Conservation (phyloP, 2,113 vertebrate species). For the Cinclus mexicanus region DNA sequence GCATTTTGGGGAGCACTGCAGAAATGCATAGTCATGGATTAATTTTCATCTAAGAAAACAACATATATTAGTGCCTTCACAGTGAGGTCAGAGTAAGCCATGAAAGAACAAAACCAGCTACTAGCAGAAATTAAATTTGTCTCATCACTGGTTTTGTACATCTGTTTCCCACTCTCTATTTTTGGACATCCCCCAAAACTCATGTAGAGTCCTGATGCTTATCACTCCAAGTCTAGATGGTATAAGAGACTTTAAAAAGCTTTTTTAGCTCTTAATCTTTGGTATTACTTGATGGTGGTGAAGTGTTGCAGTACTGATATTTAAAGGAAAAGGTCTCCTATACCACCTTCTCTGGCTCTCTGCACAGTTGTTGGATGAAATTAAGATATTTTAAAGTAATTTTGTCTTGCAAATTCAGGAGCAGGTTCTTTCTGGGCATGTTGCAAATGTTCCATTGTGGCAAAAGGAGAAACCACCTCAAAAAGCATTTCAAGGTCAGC, state of each 20-base stretch:
- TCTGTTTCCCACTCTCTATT: accelerated
- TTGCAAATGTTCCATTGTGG: background rate
- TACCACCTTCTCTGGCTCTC: background rate
- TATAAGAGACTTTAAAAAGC: background rate
- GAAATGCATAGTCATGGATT: background rate
- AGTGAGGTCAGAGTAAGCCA: background rate
- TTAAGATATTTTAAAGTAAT: background rate
- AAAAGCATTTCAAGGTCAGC: background rate
- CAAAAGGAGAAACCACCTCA: background rate
- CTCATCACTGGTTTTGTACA: background rate
- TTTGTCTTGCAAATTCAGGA: background rate
- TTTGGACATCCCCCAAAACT: background rate
- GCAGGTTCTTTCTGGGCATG: background rate
- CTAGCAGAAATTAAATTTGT: background rate
- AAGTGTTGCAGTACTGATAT: background rate
- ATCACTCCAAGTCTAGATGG: background rate
- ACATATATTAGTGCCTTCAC: accelerated
- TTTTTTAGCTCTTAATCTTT: background rate
- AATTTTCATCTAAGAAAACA: background rate
- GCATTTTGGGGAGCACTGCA: background rate
- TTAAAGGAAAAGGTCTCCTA: background rate
- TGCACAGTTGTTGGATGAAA: background rate
- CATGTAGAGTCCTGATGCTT: background rate
- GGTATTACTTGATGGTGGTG: background rate
- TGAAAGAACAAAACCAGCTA: background rate